These are phyloP conservation scores for Stenodema calcarata DNA, from an alignment of 2,888 invertebrate genomes.

Conservation along the genomic window DNA sequence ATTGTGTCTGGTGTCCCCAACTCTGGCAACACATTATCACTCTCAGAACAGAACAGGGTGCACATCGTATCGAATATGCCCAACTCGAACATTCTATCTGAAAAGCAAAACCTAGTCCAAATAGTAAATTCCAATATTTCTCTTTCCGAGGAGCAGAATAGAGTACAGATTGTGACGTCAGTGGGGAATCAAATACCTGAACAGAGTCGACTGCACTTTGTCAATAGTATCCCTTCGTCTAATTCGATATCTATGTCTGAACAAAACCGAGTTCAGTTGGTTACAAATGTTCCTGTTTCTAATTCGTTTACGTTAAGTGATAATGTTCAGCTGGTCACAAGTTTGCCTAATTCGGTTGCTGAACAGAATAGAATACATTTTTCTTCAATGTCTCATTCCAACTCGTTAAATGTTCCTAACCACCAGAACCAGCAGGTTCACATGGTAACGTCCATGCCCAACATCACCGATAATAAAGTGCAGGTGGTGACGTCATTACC, in stretches of 20 bases:
- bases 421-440: slow-evolving; percentile 53
- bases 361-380: slow-evolving; percentile 43
- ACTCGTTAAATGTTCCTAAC: slow-evolving; percentile 35
- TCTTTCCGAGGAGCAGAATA: slow-evolving; percentile 56
- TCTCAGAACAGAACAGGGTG: slow-evolving; percentile 53
- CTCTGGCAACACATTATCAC: slow-evolving; percentile 50
- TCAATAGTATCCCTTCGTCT: slow-evolving; percentile 55
- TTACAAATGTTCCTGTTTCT: slow-evolving; percentile 42
- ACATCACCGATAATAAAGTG: slow-evolving; percentile 41
- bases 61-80: slow-evolving; percentile 54
- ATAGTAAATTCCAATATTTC: slow-evolving; percentile 53
- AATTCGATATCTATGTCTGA: slow-evolving; percentile 40
- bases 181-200: slow-evolving; percentile 51
- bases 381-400: slow-evolving; percentile 42
- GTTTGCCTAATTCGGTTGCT: slow-evolving; percentile 27
- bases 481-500: slow-evolving; percentile 49
- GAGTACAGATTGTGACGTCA: slow-evolving; percentile 55
- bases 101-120: slow-evolving; percentile 56
- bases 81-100: slow-evolving; percentile 55
- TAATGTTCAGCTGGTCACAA: slow-evolving; percentile 35
- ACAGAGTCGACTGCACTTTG: slow-evolving; percentile 56
- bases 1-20: slow-evolving; percentile 55
- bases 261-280: slow-evolving; percentile 31
- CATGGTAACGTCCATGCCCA: slow-evolving; percentile 54
- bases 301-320: slow-evolving; percentile 23